Conservation (phyloP, 1,140 invertebrate species). For the Solen grandis region DNA sequence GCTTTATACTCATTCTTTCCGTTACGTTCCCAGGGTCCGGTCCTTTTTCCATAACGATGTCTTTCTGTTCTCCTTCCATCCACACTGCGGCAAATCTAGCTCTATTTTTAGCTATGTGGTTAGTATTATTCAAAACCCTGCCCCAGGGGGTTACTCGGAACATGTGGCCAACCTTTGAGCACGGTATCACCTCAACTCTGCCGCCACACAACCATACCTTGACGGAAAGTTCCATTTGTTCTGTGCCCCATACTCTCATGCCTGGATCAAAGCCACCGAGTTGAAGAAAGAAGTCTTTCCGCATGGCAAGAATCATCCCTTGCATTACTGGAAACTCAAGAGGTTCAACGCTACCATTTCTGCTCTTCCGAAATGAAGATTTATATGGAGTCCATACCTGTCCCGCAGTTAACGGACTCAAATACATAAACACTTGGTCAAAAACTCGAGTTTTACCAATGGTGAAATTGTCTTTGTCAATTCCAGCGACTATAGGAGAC, state of each 20-base stretch:
- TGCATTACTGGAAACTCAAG: conserved; percentile 22
- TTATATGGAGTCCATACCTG: conserved; percentile 17
- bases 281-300: conserved; percentile 85
- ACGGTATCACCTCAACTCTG: conserved; percentile 95
- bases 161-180: conserved; percentile 95
- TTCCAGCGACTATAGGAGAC: conserved; percentile 3
- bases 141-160: conserved; percentile 22
- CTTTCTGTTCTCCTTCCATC: conserved; percentile 9
- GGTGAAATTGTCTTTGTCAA: conserved; percentile 1
- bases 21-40: conserved; percentile 3
- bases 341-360: conserved; percentile 34
- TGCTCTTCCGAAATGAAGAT: background rate
- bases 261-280: conserved; percentile 85
- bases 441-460: background rate
- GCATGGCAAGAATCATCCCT: conserved; percentile 41
- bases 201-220: conserved; percentile 99
- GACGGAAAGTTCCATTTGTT: conserved; percentile 99
- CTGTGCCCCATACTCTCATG: conserved; percentile 93
- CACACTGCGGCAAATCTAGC: conserved; percentile 21
- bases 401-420: conserved; percentile 13
- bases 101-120: conserved; percentile 13
- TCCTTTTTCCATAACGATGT: background rate
- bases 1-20: conserved; percentile 4
- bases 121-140: background rate
- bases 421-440: background rate